A percentile compares a stretch with the other conserved stretches of the same genome.
phyloP scores from a whole-genome alignment of 2,797 vertebrate genomes.

The Acrossocheilus fasciatus region DNA sequence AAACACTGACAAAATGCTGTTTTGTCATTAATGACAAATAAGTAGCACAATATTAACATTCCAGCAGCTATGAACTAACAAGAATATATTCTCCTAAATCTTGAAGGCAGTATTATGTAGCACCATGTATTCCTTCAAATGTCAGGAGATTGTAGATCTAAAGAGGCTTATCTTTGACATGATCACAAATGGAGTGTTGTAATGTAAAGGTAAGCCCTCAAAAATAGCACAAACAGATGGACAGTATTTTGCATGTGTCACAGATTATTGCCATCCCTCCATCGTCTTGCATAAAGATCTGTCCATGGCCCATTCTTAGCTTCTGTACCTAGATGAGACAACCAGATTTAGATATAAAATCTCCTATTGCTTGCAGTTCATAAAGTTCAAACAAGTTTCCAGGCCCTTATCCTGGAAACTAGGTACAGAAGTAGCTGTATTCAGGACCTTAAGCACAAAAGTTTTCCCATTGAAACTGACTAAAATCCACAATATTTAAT shows the following conservation, averaged over 20 bases:
- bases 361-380: neutral
- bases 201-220: neutral
- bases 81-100: neutral
- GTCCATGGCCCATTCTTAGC: neutral
- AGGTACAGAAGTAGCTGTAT: neutral
- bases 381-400: neutral
- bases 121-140: neutral
- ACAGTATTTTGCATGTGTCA: neutral
- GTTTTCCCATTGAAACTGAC: no score
- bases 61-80: neutral
- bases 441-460: neutral
- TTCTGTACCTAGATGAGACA: neutral
- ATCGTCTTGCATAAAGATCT: neutral
- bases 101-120: neutral
- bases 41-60: neutral
- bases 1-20: neutral
- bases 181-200: neutral
- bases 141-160: neutral
- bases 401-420: neutral
- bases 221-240: slow-evolving; percentile 8
- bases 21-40: neutral
- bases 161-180: neutral
- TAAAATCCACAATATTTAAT: neutral
- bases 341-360: neutral
- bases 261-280: neutral